Evolutionary conservation across 2,797 vertebrate species (phyloP), one percentile per base, ranked within the genome.

Genomic region (Arremon brunneinucha): DNA sequence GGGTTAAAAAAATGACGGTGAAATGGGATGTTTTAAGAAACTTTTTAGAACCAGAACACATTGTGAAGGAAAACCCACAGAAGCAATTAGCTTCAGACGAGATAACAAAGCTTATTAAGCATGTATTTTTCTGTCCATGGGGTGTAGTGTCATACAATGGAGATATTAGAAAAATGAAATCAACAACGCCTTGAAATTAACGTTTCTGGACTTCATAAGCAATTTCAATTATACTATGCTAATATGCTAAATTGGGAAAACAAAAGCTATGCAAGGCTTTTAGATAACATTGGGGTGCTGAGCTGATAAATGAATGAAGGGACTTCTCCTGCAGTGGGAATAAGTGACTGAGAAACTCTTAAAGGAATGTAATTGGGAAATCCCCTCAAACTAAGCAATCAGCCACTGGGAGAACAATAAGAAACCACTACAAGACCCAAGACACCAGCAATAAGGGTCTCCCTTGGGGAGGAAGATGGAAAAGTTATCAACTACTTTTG

Each of bases 211-310:
- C 75, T 64, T 94, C 85, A 82, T 34, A 74, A 77, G 77, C 53
- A 74, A 87, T 91, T 96, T 95, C 84, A 94, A 92, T 96, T 95
- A 91, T 81, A 86, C 79, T 93, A 93, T 95, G 87, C 52, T 94
- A 96, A 95, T 96, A 74, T 19, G 30, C 44, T 94, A 87, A 81
- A 83, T 82, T 89, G 65, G 63, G 77, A 80, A 94, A 94, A 94
- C 78, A 94, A 56, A 89, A 89, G 24, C 79, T 83, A 34, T 46
- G 16, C 57, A 91, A 90, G 39, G 23, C 56, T 91, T 85, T 75
- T 71, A 80, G 94, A 78, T 91, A 76, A 82, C 75, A 55, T 76
- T 67, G 77, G 50, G 39, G 24, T 90, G 59, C 53, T 85, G 67
- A 89, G 65, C 37, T 79, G 55, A 17, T 75, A 86, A 93, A 91